Conservation (phyloP, 2,888 invertebrate species). For the Scaptomyza caliginosa region DNA sequence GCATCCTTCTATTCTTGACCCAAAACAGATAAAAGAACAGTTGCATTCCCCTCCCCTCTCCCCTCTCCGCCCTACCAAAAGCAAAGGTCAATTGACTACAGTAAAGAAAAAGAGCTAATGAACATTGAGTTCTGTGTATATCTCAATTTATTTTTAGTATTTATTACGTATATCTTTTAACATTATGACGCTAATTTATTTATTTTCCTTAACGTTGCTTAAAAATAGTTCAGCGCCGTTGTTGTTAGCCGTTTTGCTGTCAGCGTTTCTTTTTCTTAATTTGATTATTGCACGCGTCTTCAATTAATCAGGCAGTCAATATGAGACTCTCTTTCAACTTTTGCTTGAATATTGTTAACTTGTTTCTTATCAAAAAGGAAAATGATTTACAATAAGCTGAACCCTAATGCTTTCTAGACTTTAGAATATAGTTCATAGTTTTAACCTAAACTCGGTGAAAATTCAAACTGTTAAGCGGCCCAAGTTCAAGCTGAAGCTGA, state of each 20-base stretch:
- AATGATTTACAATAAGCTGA: too few relatives aligned
- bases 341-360: too few relatives aligned
- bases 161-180: slow-evolving; percentile 47
- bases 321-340: too few relatives aligned
- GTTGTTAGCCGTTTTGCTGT: slow-evolving; percentile 7
- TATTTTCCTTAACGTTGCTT: slow-evolving; percentile 51
- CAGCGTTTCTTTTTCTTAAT: not conserved
- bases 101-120: too few relatives aligned
- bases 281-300: not conserved
- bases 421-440: too few relatives aligned
- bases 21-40: not conserved
- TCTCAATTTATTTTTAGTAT: slow-evolving; percentile 64
- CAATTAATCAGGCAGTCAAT: not conserved
- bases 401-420: too few relatives aligned
- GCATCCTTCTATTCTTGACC: too few relatives aligned
- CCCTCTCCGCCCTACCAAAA: too few relatives aligned
- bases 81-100: too few relatives aligned
- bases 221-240: slow-evolving; percentile 57
- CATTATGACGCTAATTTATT: slow-evolving; percentile 62
- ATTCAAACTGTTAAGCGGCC: slow-evolving; percentile 2
- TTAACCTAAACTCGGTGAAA: too few relatives aligned
- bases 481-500: not conserved
- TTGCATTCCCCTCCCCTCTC: too few relatives aligned
- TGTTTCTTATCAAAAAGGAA: too few relatives aligned
- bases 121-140: slow-evolving; percentile 31